A percentile compares a stretch with the other conserved stretches of the same genome.
Conservation (phyloP, 2,113 vertebrate species). For the Maccullochella peelii region DNA sequence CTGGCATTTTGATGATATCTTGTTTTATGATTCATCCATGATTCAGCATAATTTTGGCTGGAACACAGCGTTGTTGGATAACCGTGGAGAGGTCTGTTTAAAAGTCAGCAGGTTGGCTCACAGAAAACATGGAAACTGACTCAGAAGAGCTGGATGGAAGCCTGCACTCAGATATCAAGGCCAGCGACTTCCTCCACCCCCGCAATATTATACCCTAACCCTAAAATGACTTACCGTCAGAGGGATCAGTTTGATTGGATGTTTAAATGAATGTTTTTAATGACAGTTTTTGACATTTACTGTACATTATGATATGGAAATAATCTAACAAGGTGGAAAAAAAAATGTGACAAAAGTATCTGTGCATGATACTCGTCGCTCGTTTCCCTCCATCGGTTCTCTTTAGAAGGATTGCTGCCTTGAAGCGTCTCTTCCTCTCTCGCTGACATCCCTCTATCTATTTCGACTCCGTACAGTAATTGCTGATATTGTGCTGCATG, state of each 20-base stretch:
- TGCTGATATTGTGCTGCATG: slow-evolving; percentile 71
- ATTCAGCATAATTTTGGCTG: background rate
- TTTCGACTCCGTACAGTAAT: slow-evolving; percentile 61
- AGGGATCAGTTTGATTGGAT: background rate
- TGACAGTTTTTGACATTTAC: background rate
- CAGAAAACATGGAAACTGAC: background rate
- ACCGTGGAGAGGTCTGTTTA: slow-evolving; percentile 2
- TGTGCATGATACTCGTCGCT: background rate
- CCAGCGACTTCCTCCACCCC: background rate
- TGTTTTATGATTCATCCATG: slow-evolving; percentile 1
- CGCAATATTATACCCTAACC: background rate
- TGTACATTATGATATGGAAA: background rate
- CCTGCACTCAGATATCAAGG: background rate
- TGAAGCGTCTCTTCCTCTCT: slow-evolving; percentile 26
- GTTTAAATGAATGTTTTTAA: background rate
- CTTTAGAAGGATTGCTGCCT: slow-evolving; percentile 14
- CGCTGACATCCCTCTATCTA: slow-evolving; percentile 31
- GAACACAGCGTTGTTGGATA: background rate
- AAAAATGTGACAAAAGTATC: background rate
- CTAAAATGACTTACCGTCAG: no score
- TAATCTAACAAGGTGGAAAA: background rate
- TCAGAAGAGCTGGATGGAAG: background rate
- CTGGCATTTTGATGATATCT: background rate
- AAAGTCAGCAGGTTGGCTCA: background rate
- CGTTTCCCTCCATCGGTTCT: slow-evolving; percentile 17